Evolutionary conservation across 2,797 vertebrate genomes (phyloP), one percentile per base, ranked within the genome.

Genomic region (Labeo calbasu): DNA sequence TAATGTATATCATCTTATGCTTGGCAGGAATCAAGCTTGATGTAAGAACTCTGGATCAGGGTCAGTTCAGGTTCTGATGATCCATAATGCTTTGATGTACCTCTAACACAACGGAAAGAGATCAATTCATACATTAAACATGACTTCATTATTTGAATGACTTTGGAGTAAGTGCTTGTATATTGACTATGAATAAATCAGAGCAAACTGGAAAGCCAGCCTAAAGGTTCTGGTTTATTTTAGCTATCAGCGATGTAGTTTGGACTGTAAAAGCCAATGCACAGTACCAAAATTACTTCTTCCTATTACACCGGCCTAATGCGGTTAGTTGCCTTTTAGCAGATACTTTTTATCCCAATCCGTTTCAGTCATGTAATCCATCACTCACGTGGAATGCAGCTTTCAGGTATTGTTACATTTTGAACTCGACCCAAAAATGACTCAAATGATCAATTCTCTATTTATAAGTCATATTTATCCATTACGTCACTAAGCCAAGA

Each of bases 321-420:
- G 73, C 72, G n/a, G 63, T 83, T 83, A 83, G 63, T 55, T 73
- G 88, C 32, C 83, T 71, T 70, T 82, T 90, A 86, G 46, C 78
- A 86, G 87, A 86, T 65, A 68, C 40, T 88, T 90, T 90, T 77
- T 77, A 55, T 76, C 70, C 28, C 65, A 76, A 82, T 70, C 72
- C 9, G 7, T 46, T 85, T 73, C n/a, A 40, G 51, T 48, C n/a
- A 9, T 10, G 72, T 12, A 77, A 83, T 70, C 50, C 19, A 48
- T 77, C 48, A 77, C 63, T 48, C 25, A 3, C 28, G 61, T 21
- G 48, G 36, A 77, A 68, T 46, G 46, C 59, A 81, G 79, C 55
- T n/a, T 81, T 82, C 72, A 73, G 82, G 86, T 66, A 82, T 85
- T 88, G 73, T 85, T 85, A 81, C 85, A 81, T 59, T 70, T 69